phyloP scores from a whole-genome alignment of 2,113 vertebrate genomes.

The Otolemur garnettii region DNA sequence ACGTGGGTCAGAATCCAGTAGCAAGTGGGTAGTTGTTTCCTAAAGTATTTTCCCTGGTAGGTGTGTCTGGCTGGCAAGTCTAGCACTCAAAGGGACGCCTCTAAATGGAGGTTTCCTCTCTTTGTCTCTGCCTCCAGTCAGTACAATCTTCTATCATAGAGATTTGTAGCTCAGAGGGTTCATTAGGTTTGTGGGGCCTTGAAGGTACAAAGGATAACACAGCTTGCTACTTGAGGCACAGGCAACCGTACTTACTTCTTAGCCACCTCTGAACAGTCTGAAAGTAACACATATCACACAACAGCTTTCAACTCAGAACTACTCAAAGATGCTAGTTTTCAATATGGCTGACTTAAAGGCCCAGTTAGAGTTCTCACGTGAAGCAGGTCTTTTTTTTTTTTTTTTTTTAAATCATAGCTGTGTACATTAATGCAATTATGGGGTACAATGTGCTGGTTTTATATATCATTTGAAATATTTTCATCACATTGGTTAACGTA shows the following conservation, averaged over 20 bases:
- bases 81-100: background rate
- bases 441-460: too few species aligned
- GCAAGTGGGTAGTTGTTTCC: background rate
- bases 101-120: background rate
- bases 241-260: background rate
- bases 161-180: background rate
- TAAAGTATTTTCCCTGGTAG: background rate
- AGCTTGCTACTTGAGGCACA: background rate
- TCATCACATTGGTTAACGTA: too few species aligned
- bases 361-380: background rate
- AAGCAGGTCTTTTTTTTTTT: background rate
- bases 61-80: background rate
- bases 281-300: conserved; percentile 1
- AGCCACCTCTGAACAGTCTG: background rate
- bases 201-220: background rate
- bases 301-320: background rate
- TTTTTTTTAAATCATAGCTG: too few species aligned
- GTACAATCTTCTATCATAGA: background rate
- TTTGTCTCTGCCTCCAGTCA: background rate
- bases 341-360: background rate
- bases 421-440: too few species aligned
- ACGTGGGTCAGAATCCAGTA: background rate
- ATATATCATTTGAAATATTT: too few species aligned
- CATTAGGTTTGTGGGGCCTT: background rate
- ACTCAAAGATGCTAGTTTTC: background rate